phyloP scores from a whole-genome alignment of 2,888 invertebrate species.

The Phrixothrix hirtus region DNA sequence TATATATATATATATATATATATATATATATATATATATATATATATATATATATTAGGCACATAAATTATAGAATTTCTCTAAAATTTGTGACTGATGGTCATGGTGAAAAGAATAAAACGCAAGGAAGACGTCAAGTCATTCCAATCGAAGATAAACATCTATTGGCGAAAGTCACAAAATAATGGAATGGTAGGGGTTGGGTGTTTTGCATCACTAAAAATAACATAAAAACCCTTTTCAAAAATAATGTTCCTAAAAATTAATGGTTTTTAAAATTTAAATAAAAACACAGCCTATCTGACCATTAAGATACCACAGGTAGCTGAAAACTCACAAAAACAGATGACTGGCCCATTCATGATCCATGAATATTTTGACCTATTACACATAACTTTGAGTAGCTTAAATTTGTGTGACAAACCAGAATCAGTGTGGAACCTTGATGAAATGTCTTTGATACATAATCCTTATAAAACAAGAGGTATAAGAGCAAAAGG shows the following conservation, averaged over 20 bases:
- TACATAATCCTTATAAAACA: conserved; percentile 1
- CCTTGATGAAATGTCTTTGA: not conserved
- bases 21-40: too few species aligned
- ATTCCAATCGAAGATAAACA: too few species aligned
- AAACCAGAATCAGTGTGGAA: not conserved
- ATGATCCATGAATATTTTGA: conserved; percentile 19
- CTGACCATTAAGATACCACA: conserved; percentile 36
- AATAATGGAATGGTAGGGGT: too few species aligned
- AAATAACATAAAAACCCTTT: too few species aligned
- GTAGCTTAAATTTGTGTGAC: not conserved
- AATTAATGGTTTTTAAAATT: conserved; percentile 37
- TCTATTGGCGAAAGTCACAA: too few species aligned
- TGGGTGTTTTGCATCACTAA: too few species aligned
- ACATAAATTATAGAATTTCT: too few species aligned
- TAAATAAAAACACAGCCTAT: conserved; percentile 31
- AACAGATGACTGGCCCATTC: not conserved
- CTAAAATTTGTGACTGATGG: too few species aligned
- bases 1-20: conserved; percentile 39
- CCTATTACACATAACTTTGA: not conserved
- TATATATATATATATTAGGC: too few species aligned
- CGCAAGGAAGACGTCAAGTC: too few species aligned
- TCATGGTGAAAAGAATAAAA: too few species aligned
- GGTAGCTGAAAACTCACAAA: conserved; percentile 29
- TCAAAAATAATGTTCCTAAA: conserved; percentile 36
- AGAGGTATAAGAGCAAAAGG: not conserved